A percentile compares a stretch with the other conserved stretches of the same genome.
Conservation (phyloP, 2,797 vertebrate species). For the Neosalanx taihuensis region DNA sequence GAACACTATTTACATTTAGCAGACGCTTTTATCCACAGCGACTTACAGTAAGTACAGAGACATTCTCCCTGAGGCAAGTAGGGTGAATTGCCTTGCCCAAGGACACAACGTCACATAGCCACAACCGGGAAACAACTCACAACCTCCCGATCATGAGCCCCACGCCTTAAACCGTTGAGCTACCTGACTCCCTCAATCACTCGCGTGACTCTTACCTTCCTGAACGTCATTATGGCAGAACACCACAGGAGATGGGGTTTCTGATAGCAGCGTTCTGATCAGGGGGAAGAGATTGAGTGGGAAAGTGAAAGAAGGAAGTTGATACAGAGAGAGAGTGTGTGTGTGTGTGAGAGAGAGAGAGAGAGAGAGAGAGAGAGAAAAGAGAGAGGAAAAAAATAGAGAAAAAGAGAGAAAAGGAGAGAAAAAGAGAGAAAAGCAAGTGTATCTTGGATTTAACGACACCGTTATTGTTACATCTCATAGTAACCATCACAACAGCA, state of each 20-base stretch:
- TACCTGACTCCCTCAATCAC: no score
- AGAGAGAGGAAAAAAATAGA: neutral
- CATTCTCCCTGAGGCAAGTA: no score
- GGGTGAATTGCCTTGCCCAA: no score
- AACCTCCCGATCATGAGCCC: no score
- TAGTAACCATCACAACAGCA: neutral
- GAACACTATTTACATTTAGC: neutral
- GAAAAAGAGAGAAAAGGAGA: neutral
- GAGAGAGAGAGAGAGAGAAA: constrained; percentile 2
- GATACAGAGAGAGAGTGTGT: neutral
- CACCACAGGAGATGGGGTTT: constrained; percentile 86
- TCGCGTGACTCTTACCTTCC: constrained; percentile 79
- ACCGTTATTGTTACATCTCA: neutral
- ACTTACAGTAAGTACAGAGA: no score
- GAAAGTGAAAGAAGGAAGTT: neutral
- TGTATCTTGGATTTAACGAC: no score
- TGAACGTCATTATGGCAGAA: constrained; percentile 96
- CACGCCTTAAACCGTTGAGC: no score
- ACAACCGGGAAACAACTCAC: no score
- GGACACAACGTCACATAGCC: no score
- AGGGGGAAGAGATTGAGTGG: neutral
- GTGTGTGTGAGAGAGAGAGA: neutral
- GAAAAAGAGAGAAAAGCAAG: neutral
- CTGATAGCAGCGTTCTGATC: constrained; percentile 77
- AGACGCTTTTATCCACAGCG: no score